phyloP scores from a whole-genome alignment of 2,888 invertebrate genomes.

The Fissipunctia ypsillon region DNA sequence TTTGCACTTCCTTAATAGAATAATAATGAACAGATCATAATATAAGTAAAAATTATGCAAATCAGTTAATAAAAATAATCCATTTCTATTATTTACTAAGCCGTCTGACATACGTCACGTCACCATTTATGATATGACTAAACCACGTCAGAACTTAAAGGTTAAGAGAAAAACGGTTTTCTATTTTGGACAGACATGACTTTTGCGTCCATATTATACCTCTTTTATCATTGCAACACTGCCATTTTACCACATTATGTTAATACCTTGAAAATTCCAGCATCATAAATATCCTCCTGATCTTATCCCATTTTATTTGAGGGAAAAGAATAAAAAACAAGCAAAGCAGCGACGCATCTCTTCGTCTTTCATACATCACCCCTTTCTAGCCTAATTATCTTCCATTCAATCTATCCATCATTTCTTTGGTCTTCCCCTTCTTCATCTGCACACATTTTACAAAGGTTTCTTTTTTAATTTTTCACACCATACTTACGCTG shows the following conservation, averaged over 20 bases:
- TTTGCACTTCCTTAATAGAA: no score
- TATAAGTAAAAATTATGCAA: no score
- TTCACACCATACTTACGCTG: conserved; percentile 2
- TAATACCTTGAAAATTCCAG: background rate
- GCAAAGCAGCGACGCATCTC: no score
- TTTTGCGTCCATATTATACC: background rate
- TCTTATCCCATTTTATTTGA: background rate
- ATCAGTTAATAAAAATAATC: no score
- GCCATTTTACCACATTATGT: background rate
- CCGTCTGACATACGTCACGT: no score
- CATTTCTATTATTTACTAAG: no score
- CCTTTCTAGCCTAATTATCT: background rate
- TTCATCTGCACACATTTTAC: background rate
- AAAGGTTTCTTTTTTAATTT: background rate
- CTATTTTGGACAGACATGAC: background rate
- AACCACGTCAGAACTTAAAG: no score
- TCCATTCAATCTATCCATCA: background rate
- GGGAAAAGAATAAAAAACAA: no score
- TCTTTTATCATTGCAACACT: background rate
- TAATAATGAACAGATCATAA: no score
- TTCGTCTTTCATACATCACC: no score
- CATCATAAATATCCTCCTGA: background rate
- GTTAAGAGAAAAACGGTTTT: background rate
- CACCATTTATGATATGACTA: no score
- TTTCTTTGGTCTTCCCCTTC: background rate